Base-by-base conservation (phyloP, 2,797 vertebrate genomes). In the Parauchenoglanis ngamensis region DNA sequence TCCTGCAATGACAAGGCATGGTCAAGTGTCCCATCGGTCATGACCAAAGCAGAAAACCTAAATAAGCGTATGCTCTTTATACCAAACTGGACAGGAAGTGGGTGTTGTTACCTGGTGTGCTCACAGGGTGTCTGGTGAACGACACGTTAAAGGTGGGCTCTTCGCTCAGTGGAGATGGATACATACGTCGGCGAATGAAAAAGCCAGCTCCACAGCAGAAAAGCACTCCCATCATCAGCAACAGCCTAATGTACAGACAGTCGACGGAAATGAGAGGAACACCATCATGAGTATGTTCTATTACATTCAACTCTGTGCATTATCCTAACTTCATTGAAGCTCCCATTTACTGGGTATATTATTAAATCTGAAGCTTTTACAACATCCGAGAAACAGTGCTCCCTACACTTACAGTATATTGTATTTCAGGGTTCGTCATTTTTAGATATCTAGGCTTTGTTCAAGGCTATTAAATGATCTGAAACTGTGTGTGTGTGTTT, bases 191-290 rank as follows among this genome's bases (percentile, higher is more conserved):
- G 88, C 97, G 97, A 92, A 99, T 97, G 91, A 98, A 97, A 94
- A 98, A 98, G 54, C 98, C 98, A 0, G 97, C 97, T 0, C 98
- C 97, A 0, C 98, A 99, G 93, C 98, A 99, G 93, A 99, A 98
- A 89, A 99, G 73, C 89, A 99, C 97, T 0, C 97, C 98, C 97
- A 98, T 98, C 98, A 99, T 99, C 93, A 99, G 94, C 82, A 99
- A 95, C 90, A 99, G 96, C 98, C 98, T 99, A 81, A 78, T 23
- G 87, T 72, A 89, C 61, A 85, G 83, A 89, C 54, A 79, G 78
- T n/a, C 59, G 49, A n/a, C 25, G 40, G 59, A 65, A 82, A 82
- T 82, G 25, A 65, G 44, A 65, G 12, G 21, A 44, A 81, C 78
- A 46, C 6, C 59, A 49, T 65, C 40, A 11, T 49, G 79, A 65